Evolutionary conservation across 2,113 vertebrate genomes (phyloP), one percentile per base, ranked within the genome.

Genomic region (Hemiprocne comata): DNA sequence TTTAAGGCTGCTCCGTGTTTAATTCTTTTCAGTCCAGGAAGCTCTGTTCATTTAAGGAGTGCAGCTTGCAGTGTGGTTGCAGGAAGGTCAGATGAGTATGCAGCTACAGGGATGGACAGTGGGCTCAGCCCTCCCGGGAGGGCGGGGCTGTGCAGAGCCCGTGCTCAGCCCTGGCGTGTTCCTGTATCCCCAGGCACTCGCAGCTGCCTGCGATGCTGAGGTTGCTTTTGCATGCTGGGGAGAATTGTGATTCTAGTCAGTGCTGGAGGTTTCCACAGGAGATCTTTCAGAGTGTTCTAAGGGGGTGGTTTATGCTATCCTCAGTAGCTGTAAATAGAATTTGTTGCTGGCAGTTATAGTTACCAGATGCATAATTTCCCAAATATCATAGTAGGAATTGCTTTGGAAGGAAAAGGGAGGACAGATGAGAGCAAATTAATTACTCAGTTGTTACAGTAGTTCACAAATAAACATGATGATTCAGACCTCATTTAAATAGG

Each of bases 121-220:
- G 15, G 28, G 1, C 3, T 2, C 31, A n/a, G 36, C 55, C 72
- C 29, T 81, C 11, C 3, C 4, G 19, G 61, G 61, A 91, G 20
- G 65, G 14, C 58, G 33, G 15, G 20, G 34, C 69, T 34, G 38
- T 36, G 48, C 58, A 42, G 40, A 42, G 40, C 40, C 40, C 40
- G 40, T 42, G 40, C 40, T 42, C 40, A 12, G 40, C 14, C 40
- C n/a, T 13, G 12, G 5, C 13, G 1, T n/a, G 20, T 29, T 34
- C 57, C 36, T 6, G 3, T 7, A 7, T 2, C 34, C 57, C 33
- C 34, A 18, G 19, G 40, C 17, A 31, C 33, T 8, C 5, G 1
- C n/a, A 17, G 8, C 60, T 48, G 38, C 61, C 67, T n/a, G n/a
- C 0, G 0, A 12, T 12, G 24, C 13, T 34, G 14, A 28, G 11